phyloP scores from a whole-genome alignment of 2,113 vertebrate species.

The Callopanchax toddi region DNA sequence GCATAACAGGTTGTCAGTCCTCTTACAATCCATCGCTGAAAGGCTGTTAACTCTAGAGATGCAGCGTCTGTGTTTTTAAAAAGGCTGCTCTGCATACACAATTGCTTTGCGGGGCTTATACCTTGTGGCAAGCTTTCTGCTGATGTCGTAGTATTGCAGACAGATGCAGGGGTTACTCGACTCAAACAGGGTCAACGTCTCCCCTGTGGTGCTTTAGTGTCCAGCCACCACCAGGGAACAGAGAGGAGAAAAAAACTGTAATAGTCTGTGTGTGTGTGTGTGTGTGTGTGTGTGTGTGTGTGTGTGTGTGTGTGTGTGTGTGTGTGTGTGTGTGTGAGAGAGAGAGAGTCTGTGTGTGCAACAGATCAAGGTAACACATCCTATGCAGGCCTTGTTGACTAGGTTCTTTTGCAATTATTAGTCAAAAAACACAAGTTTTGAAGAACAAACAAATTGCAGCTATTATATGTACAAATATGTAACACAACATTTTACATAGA shows the following conservation, averaged over 20 bases:
- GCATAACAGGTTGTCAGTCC: conserved; percentile 1
- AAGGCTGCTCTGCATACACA: conserved; percentile 53
- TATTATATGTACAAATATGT: conserved; percentile 5
- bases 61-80: conserved; percentile 42
- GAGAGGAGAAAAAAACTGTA: not conserved
- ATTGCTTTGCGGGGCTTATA: conserved; percentile 42
- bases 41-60: conserved; percentile 31
- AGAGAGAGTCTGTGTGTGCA: not conserved
- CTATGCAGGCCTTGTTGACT: conserved; percentile 5
- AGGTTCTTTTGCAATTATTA: conserved; percentile 12
- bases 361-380: conserved; percentile 19
- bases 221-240: conserved; percentile 40
- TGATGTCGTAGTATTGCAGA: conserved; percentile 60
- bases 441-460: conserved; percentile 8
- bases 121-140: conserved; percentile 61
- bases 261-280: not conserved
- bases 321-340: not conserved
- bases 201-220: conserved; percentile 67
- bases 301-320: not conserved
- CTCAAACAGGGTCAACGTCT: conserved; percentile 75
- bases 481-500: conserved; percentile 10
- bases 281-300: not conserved
- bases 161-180: conserved; percentile 64
- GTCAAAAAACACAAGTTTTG: conserved; percentile 23
- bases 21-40: not conserved